Base-by-base conservation (phyloP, 2,113 vertebrate species). In the Condylura cristata region DNA sequence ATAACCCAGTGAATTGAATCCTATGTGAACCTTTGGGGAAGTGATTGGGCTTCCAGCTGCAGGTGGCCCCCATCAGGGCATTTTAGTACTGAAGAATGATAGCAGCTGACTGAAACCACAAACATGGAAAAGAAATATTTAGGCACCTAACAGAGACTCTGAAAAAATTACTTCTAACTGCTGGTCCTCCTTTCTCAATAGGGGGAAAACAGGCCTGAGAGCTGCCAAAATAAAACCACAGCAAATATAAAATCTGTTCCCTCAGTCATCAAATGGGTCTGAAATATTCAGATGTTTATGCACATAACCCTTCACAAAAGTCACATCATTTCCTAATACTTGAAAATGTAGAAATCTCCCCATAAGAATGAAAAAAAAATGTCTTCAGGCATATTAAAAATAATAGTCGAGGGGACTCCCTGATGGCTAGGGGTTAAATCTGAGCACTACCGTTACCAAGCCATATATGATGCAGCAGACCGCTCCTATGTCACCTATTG, bases 331-430 rank as follows among this genome's bases (percentile, higher is more conserved):
- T 81, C 24, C 28, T 63, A 75, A 81, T 39, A 70, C 9, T 89
- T 58, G 12, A 75, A 92, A 71, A 39, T n/a, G 44, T 41, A 81
- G 20, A 76, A 82, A 81, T 44, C 8, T 56, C 32, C 12, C 11
- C 9, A 16, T 51, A 86, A 89, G n/a, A 96, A 75, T 26, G n/a
- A 68, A 75, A 60, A 84, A 53, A 58, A 51, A 82, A 75, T 66
- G 28, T 53, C n/a, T 32, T 17, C 6, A 86, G 9, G 22, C 12
- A 71, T 76, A 83, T 39, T 76, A 74, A 91, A 75, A 93, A 41
- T 34, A 78, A 34, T n/a, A 74, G 48, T 80, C 79, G 6, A 75
- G 88, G 48, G 83, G n/a, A 34, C 16, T 51, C 16, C 48, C 16
- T 17, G 48, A 16, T 51, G 48, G 48, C 48, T 51, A 17, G 48